A percentile compares a stretch with the other conserved stretches of the same genome.
phyloP scores from a whole-genome alignment of 2,797 vertebrate species.

The Clarias fuscus region DNA sequence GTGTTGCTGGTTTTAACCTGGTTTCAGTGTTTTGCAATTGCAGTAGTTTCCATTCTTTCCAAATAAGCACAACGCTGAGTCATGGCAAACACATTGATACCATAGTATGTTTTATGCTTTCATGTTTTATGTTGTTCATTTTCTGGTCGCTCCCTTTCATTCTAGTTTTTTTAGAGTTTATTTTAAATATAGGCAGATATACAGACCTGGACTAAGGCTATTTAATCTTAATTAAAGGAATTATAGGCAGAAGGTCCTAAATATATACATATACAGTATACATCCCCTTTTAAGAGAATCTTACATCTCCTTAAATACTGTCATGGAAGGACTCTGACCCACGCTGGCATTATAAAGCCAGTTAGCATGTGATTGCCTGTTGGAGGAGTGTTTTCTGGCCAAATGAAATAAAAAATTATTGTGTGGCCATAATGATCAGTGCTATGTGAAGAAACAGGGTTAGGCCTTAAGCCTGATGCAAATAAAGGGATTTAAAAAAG shows the following conservation, averaged over 20 bases:
- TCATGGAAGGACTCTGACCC: neutral
- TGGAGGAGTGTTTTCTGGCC: neutral
- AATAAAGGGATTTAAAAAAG: no score
- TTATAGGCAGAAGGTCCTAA: no score
- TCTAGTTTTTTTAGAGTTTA: no score
- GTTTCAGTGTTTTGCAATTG: conserved; percentile 31
- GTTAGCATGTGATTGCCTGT: neutral
- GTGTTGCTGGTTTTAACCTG: conserved; percentile 18
- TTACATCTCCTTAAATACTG: neutral
- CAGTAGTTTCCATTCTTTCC: conserved; percentile 6
- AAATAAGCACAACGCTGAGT: conserved; percentile 11
- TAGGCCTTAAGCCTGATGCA: neutral
- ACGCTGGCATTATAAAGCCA: neutral
- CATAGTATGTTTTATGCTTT: neutral
- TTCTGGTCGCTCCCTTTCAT: conserved; percentile 27
- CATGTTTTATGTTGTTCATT: conserved; percentile 12
- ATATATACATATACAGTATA: no score
- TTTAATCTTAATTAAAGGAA: no score
- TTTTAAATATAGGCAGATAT: no score
- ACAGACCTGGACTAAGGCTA: no score
- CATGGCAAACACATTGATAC: neutral
- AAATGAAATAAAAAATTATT: neutral
- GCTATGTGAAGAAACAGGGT: neutral
- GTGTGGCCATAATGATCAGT: neutral
- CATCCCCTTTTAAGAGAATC: no score